A percentile compares a stretch with the other conserved stretches of the same genome.
Evolutionary conservation across 2,888 invertebrate genomes (phyloP).

Genomic region (Sicus ferrugineus): DNA sequence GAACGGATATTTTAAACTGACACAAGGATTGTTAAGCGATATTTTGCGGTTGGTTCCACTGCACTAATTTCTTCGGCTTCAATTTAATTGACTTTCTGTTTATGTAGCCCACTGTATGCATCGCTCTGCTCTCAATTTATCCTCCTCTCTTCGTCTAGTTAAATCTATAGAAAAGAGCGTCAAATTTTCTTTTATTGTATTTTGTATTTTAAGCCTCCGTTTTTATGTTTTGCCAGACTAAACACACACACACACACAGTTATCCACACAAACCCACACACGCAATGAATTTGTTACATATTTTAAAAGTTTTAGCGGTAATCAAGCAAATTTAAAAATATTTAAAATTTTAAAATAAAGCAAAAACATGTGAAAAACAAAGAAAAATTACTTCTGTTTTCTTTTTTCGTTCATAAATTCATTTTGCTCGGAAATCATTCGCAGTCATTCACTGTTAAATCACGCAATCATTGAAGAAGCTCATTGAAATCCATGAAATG

Average conservation of each 20-base stretch:
- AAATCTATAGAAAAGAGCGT: neutral
- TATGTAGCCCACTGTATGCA: no score
- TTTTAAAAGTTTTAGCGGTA: no score
- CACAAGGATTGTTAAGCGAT: no score
- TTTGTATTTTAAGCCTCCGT: neutral
- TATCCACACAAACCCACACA: conserved; percentile 36
- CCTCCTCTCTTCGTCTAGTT: no score
- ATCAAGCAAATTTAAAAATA: no score
- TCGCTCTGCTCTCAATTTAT: no score
- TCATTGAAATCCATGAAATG: neutral
- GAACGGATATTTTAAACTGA: no score
- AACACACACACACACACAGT: neutral
- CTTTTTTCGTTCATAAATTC: conserved; percentile 30
- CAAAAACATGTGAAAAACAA: conserved; percentile 20
- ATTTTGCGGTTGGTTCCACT: no score
- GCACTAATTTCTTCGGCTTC: no score
- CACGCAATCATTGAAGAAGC: neutral
- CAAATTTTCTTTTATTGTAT: neutral
- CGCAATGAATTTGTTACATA: conserved; percentile 59
- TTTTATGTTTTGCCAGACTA: no score
- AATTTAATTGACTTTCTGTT: no score
- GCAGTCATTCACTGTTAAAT: conserved; percentile 10
- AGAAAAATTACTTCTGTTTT: conserved; percentile 34
- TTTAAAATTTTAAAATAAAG: conserved; percentile 31
- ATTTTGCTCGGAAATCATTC: conserved; percentile 9